phyloP scores from a whole-genome alignment of 2,797 vertebrate genomes.

The Typhlichthys subterraneus region DNA sequence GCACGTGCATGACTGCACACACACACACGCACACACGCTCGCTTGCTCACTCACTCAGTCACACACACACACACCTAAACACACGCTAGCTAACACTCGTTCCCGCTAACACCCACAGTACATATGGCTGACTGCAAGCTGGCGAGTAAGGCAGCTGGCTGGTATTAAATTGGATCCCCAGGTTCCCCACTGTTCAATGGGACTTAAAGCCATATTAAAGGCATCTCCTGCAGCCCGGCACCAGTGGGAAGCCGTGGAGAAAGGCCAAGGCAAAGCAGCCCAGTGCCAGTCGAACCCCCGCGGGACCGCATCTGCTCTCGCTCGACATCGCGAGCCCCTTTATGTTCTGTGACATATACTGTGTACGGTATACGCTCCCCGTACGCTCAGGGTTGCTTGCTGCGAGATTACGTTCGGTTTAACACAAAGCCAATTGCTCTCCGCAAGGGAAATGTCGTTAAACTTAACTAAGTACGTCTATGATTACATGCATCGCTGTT shows the following conservation, averaged over 20 bases:
- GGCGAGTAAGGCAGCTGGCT: constrained; percentile 75
- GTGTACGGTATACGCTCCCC: constrained; percentile 32
- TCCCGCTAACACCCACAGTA: constrained; percentile 41
- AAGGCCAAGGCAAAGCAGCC: constrained; percentile 75
- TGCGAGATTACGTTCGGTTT: constrained; percentile 31
- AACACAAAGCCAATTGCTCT: constrained; percentile 23
- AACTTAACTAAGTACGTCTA: constrained; percentile 48
- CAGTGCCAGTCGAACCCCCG: constrained; percentile 73
- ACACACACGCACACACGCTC: constrained; percentile 20
- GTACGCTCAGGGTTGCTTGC: constrained; percentile 44
- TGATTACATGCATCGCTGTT: constrained; percentile 36
- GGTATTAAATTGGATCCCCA: constrained; percentile 79
- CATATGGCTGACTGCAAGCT: constrained; percentile 66
- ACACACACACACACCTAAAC: constrained; percentile 4
- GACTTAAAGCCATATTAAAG: constrained; percentile 80
- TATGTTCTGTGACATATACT: constrained; percentile 58
- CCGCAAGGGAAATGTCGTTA: constrained; percentile 30
- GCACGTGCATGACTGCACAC: constrained; percentile 40
- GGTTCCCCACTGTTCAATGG: constrained; percentile 72
- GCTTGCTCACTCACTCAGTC: not conserved
- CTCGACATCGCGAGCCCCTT: constrained; percentile 50
- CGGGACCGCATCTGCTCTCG: constrained; percentile 73
- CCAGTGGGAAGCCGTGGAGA: constrained; percentile 73
- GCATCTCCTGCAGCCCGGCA: constrained; percentile 71
- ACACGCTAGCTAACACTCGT: constrained; percentile 39